These are phyloP conservation scores for Pseudoatta argentina DNA, from an alignment of 1,140 invertebrate species.

Conservation along the genomic window DNA sequence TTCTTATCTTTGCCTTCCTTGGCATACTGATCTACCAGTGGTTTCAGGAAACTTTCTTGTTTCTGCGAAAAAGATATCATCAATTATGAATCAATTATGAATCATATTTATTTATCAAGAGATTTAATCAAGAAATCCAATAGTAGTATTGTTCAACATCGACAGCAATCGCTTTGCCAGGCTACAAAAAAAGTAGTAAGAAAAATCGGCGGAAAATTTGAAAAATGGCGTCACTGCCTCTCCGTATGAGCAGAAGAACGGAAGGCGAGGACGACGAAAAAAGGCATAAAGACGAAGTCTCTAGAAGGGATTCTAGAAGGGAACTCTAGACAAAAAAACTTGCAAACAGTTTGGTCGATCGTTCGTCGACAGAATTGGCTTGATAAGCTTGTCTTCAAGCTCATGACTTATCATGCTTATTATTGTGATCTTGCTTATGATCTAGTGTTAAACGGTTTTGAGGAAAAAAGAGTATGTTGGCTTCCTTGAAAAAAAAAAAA, in stretches of 20 bases:
- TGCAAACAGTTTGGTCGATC: slow-evolving; percentile 34
- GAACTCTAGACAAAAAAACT: slow-evolving; percentile 45
- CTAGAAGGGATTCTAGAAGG: slow-evolving; percentile 32
- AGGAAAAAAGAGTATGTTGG: slow-evolving; percentile 8
- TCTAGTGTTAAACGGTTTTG: slow-evolving; percentile 36
- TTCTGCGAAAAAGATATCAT: slow-evolving; percentile 89
- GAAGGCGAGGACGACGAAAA: slow-evolving; percentile 50
- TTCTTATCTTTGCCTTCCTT: slow-evolving; percentile 99
- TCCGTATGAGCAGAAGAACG: slow-evolving; percentile 39
- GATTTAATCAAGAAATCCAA: slow-evolving; percentile 36
- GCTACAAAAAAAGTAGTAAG: slow-evolving; percentile 44
- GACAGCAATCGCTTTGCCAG: slow-evolving; percentile 66
- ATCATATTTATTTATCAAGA: neutral
- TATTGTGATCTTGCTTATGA: slow-evolving; percentile 39
- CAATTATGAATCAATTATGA: neutral
- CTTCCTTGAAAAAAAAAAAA: slow-evolving; percentile 32
- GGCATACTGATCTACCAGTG: slow-evolving; percentile 96
- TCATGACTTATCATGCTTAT: slow-evolving; percentile 23
- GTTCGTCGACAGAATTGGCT: neutral
- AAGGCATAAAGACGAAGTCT: slow-evolving; percentile 8
- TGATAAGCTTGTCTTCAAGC: slow-evolving; percentile 22
- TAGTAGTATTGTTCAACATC: slow-evolving; percentile 64
- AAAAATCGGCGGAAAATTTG: slow-evolving; percentile 53
- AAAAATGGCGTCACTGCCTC: slow-evolving; percentile 36
- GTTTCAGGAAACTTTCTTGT: slow-evolving; percentile 97